Evolutionary conservation across 2,797 vertebrate species (phyloP), one percentile per base, ranked within the genome.

Genomic region (Percopsis omiscomaycus): DNA sequence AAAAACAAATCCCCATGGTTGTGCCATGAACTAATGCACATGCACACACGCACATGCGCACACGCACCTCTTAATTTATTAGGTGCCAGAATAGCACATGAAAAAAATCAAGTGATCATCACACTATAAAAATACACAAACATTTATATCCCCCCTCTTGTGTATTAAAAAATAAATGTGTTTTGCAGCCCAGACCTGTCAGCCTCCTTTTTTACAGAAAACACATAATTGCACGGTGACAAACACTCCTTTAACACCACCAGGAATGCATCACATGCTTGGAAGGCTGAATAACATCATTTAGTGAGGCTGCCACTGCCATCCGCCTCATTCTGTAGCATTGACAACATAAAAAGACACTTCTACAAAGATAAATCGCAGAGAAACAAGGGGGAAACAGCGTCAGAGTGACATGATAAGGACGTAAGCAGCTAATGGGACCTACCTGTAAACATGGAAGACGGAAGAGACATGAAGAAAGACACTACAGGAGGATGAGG

Each of bases 401-500:
- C 8, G 3, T 56, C 22, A 13, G 28, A n/a, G 62, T 57, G 46
- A 57, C 4, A 4, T 15, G 2, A 42, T 1, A 55, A 22, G 22
- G 22, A 22, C 22, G 1, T 22, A 22, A 1, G 22, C 64, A 46
- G 64, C 1, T 0, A n/a, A 65, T 69, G 68, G n/a, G 58, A 80
- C 83, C 37, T 83, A 86, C 84, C 81, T 88, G 81, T 56, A 72
- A 54, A 74, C 73, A 27, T 37, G 57, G 61, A 60, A 72, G 71
- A 81, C 63, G 72, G 66, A 74, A 71, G 11, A 30, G 13, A 8
- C 62, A 77, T 79, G 79, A 64, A 86, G 78, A 57, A 70, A 69
- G 76, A 74, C 61, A 57, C 55, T n/a, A 73, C 75, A 61, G 76
- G 56, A 80, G 55, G 71, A 68, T 79, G 75, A 50, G 74, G 66